Evolutionary conservation across 2,888 invertebrate genomes (phyloP), one percentile per base, ranked within the genome.

Genomic region (Nymphalis c-album): DNA sequence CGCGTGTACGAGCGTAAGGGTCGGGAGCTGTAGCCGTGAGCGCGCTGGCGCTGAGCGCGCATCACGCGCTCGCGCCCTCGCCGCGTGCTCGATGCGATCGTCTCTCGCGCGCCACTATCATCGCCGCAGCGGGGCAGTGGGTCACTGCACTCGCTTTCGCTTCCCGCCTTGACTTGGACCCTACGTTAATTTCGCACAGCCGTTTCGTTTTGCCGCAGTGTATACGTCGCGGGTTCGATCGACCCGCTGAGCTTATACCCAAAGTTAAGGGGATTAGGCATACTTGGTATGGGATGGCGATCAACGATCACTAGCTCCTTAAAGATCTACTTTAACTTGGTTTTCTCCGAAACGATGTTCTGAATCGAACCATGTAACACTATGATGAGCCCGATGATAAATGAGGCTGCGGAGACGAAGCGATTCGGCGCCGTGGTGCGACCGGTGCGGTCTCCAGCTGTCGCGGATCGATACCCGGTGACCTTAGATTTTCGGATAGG

Each of bases 391-490:
- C 45, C 63, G 64, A 68, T 68, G 69, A 63, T 74, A 65, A 65
- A 70, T 60, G 70, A 62, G 63, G 71, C 57, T 72, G 68, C 70
- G 67, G 62, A 48, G 63, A 46, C 66, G 71, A 65, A 63, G 64
- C 48, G 71, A 73, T 65, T 73, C 74, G 74, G 74, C 75, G 73
- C 71, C 55, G 67, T 69, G 71, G 70, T 73, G 66, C 68, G 70
- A 50, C 20, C 68, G 67, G 69, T 72, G 83, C 82, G 84, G 82
- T 82, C 80, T 78, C 84, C 85, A 85, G 85, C 84, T 85, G 81
- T 81, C 83, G 82, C 84, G 84, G 88, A 90, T 91, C 90, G 85
- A 91, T 90, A 88, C 78, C 71, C 78, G 77, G 81, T 82, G 88
- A 87, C 86, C 86, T 87, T 86, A 87, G 83, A 20, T 51, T 67